Evolutionary conservation across 1,140 invertebrate genomes (phyloP).

Genomic region (Cotesia chilonis): DNA sequence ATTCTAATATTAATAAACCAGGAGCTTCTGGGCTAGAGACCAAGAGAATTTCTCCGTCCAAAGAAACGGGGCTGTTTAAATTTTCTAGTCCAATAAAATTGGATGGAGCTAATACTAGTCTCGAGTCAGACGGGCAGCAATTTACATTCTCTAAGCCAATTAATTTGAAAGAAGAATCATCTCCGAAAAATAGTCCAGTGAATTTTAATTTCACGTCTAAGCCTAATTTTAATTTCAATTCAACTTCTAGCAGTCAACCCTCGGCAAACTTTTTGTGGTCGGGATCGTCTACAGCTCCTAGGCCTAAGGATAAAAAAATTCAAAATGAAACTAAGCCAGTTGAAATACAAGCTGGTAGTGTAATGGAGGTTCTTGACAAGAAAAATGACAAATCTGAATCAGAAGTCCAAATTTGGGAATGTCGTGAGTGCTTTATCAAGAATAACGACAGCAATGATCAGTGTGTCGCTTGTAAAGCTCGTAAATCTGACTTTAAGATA

Average conservation of each 20-base stretch:
- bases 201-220: conserved; percentile 5
- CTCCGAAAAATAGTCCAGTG: conserved; percentile 18
- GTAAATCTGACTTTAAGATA: conserved; percentile 36
- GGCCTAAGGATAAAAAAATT: conserved; percentile 51
- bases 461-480: conserved; percentile 58
- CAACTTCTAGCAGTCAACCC: not conserved
- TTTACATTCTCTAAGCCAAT: conserved; percentile 69
- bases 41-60: not conserved
- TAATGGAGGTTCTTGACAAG: conserved; percentile 51
- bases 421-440: conserved; percentile 60
- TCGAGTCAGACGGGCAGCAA: conserved; percentile 64
- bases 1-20: conserved; percentile 9
- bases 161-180: conserved; percentile 41
- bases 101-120: conserved; percentile 45
- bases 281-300: conserved; percentile 48
- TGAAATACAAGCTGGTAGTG: conserved; percentile 54
- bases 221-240: conserved; percentile 24
- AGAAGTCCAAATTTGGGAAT: conserved; percentile 64
- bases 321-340: conserved; percentile 29
- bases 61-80: conserved; percentile 44
- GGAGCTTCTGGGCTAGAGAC: no score
- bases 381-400: conserved; percentile 3
- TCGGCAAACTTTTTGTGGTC: conserved; percentile 55
- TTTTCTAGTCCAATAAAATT: conserved; percentile 61
- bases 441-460: conserved; percentile 50